A percentile compares a stretch with the other conserved stretches of the same genome.
phyloP scores from a whole-genome alignment of 2,113 vertebrate species.

The western clawed frog (Xenopus tropicalis) region DNA sequence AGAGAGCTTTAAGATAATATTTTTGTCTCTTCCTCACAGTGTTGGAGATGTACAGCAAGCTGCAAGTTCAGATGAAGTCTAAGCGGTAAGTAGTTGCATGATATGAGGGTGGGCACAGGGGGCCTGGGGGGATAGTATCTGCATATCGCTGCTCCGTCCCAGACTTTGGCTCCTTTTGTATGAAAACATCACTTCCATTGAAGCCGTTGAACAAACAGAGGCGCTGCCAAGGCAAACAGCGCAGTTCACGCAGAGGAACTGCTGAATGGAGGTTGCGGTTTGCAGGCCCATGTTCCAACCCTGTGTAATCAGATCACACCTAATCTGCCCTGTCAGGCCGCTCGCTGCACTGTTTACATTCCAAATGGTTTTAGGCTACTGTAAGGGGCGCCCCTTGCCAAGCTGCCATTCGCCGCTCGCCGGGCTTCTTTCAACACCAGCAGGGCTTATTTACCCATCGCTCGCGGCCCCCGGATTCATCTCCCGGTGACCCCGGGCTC shows the following conservation, averaged over 20 bases:
- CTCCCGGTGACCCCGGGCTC: not conserved
- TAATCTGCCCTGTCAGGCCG: conserved; percentile 30
- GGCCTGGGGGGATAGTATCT: no score
- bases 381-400: conserved; percentile 17
- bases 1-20: not conserved
- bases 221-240: conserved; percentile 23
- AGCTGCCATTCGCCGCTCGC: not conserved
- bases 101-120: no score
- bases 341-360: conserved; percentile 28
- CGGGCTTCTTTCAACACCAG: conserved; percentile 8
- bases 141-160: not conserved
- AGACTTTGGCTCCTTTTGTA: conserved; percentile 24
- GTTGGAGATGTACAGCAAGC: conserved; percentile 94
- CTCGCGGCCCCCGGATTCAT: not conserved
- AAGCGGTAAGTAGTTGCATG: conserved; percentile 78
- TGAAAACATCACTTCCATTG: conserved; percentile 15
- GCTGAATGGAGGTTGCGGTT: conserved; percentile 22
- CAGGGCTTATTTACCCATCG: conserved; percentile 1
- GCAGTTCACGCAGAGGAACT: conserved; percentile 11
- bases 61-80: conserved; percentile 92
- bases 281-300: not conserved
- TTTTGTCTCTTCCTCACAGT: conserved; percentile 64
- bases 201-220: conserved; percentile 17
- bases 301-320: conserved; percentile 39
- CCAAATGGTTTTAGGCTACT: conserved; percentile 39